Base-by-base conservation (phyloP, 92 coral and sea anemone species). In the Siderastrea radians region DNA sequence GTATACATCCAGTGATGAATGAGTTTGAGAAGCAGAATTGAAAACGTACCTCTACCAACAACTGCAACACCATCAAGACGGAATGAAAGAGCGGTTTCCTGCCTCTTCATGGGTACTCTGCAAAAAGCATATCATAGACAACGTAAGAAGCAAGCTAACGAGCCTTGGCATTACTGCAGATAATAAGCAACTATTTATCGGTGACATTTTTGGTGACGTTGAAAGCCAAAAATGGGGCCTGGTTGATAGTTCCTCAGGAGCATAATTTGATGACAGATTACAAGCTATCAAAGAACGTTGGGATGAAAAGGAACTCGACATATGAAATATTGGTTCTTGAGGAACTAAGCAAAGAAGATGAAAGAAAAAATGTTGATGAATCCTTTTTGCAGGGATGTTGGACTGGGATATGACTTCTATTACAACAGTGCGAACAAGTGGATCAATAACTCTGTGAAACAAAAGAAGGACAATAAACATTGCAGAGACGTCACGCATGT, bases 381-480 rank as follows among this genome's bases (percentile, higher is more conserved):
- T 76, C 70, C 81, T 3, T 55, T 60, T 14, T 57, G 81, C 68
- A 59, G 49, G 57, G 69, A 77, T 77, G 46, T 77, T 15, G 81
- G 81, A 44, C 82, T 78, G 69, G 82, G 82, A 61, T 62, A 60
- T 58, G 59, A 61, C 82, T 78, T 15, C 82, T 62, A 78, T 44
- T 77, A 43, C 57, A 78, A 78, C 71, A 61, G 62, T 78, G 82
- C 82, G 16, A 78, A 78, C 6, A 47, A 78, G 19, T 78, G 71
- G 43, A 61, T 62, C 71, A 78, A 61, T n/a, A 76, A 76, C 81
- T 49, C 77, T 15, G 82, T 78, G 16, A 78, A 60, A 62, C n/a
- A 7, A 15, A 62, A 78, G 19, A 77, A 43, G 68, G 82, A 78
- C 71, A 61, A 78, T 46, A 62, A 78, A 61, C 71, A 47, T 12